Evolutionary conservation across 2,797 vertebrate species (phyloP).

Genomic region (Spea hammondii): DNA sequence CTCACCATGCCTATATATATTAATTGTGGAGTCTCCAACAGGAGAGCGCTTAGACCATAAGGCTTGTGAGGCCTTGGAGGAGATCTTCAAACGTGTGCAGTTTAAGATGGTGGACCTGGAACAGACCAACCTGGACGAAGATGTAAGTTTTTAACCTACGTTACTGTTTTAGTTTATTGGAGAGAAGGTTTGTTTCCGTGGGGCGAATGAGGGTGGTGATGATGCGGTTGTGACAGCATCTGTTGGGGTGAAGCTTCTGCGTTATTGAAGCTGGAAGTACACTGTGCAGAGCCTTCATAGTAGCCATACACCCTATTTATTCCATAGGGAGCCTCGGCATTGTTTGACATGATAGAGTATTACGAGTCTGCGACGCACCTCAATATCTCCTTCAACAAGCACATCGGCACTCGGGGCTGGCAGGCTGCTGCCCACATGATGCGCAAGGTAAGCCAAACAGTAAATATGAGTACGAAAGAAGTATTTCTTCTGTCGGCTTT

Average conservation of each 20-base stretch:
- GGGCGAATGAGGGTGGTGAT: no score
- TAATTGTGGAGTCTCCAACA: conserved; percentile 51
- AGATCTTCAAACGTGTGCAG: conserved; percentile 91
- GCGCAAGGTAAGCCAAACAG: conserved; percentile 80
- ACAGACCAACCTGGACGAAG: conserved; percentile 91
- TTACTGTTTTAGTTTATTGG: no score
- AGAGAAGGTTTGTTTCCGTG: not conserved
- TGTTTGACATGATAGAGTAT: conserved; percentile 97
- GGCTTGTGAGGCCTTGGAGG: conserved; percentile 88
- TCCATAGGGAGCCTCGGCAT: conserved; percentile 83
- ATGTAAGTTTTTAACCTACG: conserved; percentile 72
- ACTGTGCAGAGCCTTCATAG: not conserved
- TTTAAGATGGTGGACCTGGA: conserved; percentile 90
- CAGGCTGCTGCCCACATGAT: conserved; percentile 95
- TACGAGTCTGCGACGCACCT: conserved; percentile 95
- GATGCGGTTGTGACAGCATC: no score
- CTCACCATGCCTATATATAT: not conserved
- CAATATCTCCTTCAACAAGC: conserved; percentile 95
- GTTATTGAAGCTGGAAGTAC: not conserved
- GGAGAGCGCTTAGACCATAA: conserved; percentile 92
- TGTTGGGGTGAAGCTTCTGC: not conserved
- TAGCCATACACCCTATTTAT: not conserved
- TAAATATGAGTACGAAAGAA: no score
- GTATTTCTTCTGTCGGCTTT: not conserved
- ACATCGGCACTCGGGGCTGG: conserved; percentile 93